Base-by-base conservation (phyloP, 2,113 vertebrate species). In the Siniperca chuatsi region DNA sequence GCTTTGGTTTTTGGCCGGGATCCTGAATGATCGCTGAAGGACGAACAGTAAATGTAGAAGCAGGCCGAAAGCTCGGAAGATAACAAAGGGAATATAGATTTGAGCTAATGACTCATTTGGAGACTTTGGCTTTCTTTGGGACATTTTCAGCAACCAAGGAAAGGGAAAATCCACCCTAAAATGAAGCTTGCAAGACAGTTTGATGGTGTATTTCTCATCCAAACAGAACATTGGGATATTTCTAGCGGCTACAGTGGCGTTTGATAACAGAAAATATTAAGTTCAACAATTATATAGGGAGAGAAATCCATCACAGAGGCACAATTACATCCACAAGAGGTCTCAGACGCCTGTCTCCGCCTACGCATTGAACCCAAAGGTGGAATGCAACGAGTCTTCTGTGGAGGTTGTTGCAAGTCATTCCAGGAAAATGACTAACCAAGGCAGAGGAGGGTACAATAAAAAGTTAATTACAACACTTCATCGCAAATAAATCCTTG, bases 11-110 rank as follows among this genome's bases (percentile, higher is more conserved):
- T 68, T 69, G 78, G 78, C 70, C 2, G 25, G 18, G 35, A 72
- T 81, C 73, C 69, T 73, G 71, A 61, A 44, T 29, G 69, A 73
- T 60, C 29, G 35, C 10, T 60, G 65, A 70, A 87, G 85, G 88
- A 88, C 8, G 3, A 33, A 55, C 6, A 33, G 44, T 42, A 61
- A 76, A 23, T 25, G 54, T 5, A 52, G 23, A n/a, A 13, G 9
- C 46, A 52, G 60, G 58, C 23, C 33, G 58, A 65, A 42, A 48
- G 35, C 71, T 42, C 16, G 29, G 55, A 44, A 35, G 52, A 78
- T 29, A 48, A 78, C 9, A 42, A n/a, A 48, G 40, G 18, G 60
- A 78, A 69, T 64, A 35, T 11, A 55, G 61, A 78, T 40, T 16
- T 61, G 15, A 84, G 64, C 42, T 46, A 18, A 66, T 18, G 40